Base-by-base conservation (phyloP, 2,797 vertebrate species). In the Phylloscopus collybita region DNA sequence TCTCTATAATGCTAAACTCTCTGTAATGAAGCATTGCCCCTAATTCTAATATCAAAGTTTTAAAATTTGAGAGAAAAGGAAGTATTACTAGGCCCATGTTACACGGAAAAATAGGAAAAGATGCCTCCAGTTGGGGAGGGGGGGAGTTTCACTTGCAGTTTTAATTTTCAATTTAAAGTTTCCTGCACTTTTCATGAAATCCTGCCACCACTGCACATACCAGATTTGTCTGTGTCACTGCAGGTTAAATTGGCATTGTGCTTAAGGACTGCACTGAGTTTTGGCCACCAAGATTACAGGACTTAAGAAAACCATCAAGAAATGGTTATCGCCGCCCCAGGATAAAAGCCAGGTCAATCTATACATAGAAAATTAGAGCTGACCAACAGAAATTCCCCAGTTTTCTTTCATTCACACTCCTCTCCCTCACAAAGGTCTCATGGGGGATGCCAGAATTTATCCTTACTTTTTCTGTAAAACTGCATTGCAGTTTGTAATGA, bases 41-140 rank as follows among this genome's bases (percentile, higher is more conserved):
- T 62, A 18, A 79, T 72, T 32, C 40, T 36, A 22, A n/a, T 10
- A 53, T 44, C 26, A 47, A 74, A 65, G 30, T 45, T 78, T 38
- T 66, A 53, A 81, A 86, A 42, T 36, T 8, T 62, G 44, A 66
- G 18, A n/a, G 9, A 34, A 73, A 47, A 51, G 2, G 7, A 50
- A 38, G 6, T 36, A 59, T 19, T 29, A 5, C 27, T 61, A 56
- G 21, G 36, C 3, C 36, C 29, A 38, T 64, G 64, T 86, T 34
- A 30, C 4, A 59, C 0, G 10, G 34, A 75, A 57, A 70, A 78
- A 56, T 19, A 57, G 21, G 22, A 30, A 87, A 79, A 85, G 3
- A 42, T 29, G 5, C 5, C 16, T 60, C 29, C 1, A 1, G 16
- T 0, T 11, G 2, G 2, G 6, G 7, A 21, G 4, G 22, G 3